Conservation (phyloP, 2,888 invertebrate species). For the Scotopteryx bipunctaria region DNA sequence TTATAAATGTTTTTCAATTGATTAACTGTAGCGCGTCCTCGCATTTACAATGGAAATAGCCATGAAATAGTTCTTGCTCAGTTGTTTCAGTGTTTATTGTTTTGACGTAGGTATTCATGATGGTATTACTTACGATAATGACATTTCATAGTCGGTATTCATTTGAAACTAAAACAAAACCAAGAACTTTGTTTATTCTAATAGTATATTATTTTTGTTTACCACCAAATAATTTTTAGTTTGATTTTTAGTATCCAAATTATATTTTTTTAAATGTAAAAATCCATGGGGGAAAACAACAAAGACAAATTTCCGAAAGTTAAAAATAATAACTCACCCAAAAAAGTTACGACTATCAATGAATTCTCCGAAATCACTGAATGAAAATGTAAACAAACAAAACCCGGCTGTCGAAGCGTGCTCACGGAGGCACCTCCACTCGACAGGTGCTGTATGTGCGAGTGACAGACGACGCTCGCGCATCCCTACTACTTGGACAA, state of each 20-base stretch:
- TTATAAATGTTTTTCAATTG: background rate
- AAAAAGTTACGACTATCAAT: background rate
- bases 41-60: constrained; percentile 10
- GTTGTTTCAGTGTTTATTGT: constrained; percentile 18
- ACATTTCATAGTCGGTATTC: background rate
- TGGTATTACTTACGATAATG: no score
- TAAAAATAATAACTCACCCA: constrained; percentile 3
- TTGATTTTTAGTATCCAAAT: no score
- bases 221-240: no score
- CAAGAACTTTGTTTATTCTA: no score
- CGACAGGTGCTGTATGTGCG: constrained; percentile 38
- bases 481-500: constrained; percentile 38
- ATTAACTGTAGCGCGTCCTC: background rate
- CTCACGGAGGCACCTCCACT: constrained; percentile 14
- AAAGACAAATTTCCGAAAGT: background rate
- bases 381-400: constrained; percentile 14
- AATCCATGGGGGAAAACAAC: no score
- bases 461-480: constrained; percentile 43
- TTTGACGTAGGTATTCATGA: constrained; percentile 7
- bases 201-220: no score
- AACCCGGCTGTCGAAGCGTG: constrained; percentile 2
- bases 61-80: constrained; percentile 8
- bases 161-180: no score
- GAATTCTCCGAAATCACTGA: background rate
- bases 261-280: background rate